Evolutionary conservation across 1,140 invertebrate species (phyloP).

Genomic region (Phortica variegata): DNA sequence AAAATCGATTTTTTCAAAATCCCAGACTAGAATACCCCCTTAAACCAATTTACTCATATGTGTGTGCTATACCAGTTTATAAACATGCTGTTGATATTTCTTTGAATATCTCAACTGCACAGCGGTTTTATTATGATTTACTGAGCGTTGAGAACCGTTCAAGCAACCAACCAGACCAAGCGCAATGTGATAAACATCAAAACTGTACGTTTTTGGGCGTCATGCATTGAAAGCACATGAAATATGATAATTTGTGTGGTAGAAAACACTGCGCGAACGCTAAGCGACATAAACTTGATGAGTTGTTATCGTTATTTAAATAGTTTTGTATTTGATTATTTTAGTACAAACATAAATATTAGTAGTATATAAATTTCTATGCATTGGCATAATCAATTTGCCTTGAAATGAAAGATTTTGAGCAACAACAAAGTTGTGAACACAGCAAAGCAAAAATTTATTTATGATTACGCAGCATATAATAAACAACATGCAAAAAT

Average conservation of each 20-base stretch:
- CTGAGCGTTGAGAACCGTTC: slow-evolving; percentile 47
- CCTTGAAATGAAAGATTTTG: slow-evolving; percentile 16
- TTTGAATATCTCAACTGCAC: too few species aligned
- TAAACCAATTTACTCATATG: too few species aligned
- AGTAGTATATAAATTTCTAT: slow-evolving; percentile 23
- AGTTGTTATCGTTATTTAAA: slow-evolving; percentile 55
- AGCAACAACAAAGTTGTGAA: slow-evolving; percentile 29
- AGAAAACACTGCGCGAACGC: slow-evolving; percentile 15
- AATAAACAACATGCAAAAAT: slow-evolving; percentile 55
- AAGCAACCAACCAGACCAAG: too few species aligned
- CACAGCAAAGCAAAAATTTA: slow-evolving; percentile 47
- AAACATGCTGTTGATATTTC: too few species aligned
- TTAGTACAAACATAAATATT: slow-evolving; percentile 12
- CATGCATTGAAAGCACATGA: too few species aligned
- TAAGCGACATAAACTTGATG: slow-evolving; percentile 42
- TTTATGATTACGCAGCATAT: slow-evolving; percentile 33
- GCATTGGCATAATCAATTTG: slow-evolving; percentile 18
- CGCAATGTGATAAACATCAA: slow-evolving; percentile 40
- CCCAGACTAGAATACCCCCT: too few species aligned
- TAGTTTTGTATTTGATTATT: slow-evolving; percentile 14
- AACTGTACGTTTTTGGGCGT: not conserved
- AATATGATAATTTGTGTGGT: too few species aligned
- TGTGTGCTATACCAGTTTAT: too few species aligned
- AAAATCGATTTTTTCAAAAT: too few species aligned
- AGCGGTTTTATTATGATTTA: slow-evolving; percentile 40